A percentile compares a stretch with the other conserved stretches of the same genome.
phyloP scores from a whole-genome alignment of 2,113 vertebrate genomes.

The Spheniscus mendiculus region DNA sequence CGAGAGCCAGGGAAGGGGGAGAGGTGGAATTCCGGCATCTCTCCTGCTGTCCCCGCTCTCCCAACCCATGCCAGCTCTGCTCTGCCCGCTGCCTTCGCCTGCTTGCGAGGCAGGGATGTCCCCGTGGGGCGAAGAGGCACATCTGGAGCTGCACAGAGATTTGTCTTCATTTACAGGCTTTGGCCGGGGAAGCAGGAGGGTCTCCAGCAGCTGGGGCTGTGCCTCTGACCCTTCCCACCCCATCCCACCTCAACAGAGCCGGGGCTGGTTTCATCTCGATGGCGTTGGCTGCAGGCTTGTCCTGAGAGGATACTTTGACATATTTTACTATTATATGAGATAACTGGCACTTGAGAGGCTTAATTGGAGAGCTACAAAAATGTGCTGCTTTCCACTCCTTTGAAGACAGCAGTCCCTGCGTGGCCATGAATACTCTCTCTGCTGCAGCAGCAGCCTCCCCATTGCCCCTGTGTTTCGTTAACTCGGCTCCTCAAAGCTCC shows the following conservation, averaged over 20 bases:
- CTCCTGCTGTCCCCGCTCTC: background rate
- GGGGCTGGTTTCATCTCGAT: background rate
- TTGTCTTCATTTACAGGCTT: background rate
- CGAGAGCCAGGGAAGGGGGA: rapidly evolving
- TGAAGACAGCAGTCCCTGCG: background rate
- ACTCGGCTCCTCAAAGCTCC: background rate
- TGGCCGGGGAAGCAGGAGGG: background rate
- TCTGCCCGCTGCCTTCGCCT: background rate
- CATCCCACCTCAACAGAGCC: rapidly evolving
- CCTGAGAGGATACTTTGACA: background rate
- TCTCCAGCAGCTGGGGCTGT: background rate
- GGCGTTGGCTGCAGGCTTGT: background rate
- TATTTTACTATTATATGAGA: background rate
- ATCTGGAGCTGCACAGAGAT: background rate
- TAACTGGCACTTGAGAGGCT: background rate
- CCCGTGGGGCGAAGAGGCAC: background rate
- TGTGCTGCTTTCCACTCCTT: background rate
- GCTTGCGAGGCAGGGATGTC: background rate
- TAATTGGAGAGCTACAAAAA: background rate
- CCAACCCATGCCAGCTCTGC: rapidly evolving
- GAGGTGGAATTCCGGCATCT: background rate
- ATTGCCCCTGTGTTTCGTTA: background rate
- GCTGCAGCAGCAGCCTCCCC: background rate
- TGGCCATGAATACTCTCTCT: background rate
- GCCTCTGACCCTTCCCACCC: background rate